A percentile compares a stretch with the other conserved stretches of the same genome.
phyloP scores from a whole-genome alignment of 2,113 vertebrate genomes.

The Microtus richardsoni region DNA sequence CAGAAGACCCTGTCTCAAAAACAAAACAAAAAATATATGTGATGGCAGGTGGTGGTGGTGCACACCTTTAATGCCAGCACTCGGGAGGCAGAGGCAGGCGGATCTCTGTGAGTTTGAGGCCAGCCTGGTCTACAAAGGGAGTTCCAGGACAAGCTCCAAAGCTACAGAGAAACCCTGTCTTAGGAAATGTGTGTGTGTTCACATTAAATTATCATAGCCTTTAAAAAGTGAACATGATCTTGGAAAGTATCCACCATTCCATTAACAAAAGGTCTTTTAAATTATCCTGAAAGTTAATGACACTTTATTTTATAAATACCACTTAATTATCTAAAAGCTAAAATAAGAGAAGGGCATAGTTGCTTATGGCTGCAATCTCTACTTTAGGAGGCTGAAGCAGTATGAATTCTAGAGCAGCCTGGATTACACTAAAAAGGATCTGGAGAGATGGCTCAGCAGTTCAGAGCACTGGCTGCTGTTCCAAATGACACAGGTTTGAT shows the following conservation, averaged over 20 bases:
- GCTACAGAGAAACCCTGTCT: too few species aligned
- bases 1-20: neutral
- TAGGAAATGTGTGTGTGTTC: neutral
- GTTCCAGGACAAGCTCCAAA: too few species aligned
- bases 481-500: neutral
- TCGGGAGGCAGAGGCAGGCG: too few species aligned
- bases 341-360: neutral
- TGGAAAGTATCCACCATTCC: neutral
- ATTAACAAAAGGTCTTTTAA: conserved; percentile 42
- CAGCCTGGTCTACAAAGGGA: too few species aligned
- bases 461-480: neutral
- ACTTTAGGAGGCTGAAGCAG: neutral
- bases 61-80: too few species aligned
- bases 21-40: neutral
- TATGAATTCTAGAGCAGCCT: neutral
- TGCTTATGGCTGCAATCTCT: neutral
- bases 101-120: too few species aligned
- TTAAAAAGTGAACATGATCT: neutral
- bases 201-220: conserved; percentile 36
- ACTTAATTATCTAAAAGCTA: conserved; percentile 26
- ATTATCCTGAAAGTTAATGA: conserved; percentile 18
- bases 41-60: too few species aligned
- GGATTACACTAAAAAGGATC: neutral
- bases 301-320: conserved; percentile 53
- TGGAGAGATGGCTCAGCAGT: neutral